Evolutionary conservation across 2,113 vertebrate genomes (phyloP).

Genomic region (Marmota flaviventris): DNA sequence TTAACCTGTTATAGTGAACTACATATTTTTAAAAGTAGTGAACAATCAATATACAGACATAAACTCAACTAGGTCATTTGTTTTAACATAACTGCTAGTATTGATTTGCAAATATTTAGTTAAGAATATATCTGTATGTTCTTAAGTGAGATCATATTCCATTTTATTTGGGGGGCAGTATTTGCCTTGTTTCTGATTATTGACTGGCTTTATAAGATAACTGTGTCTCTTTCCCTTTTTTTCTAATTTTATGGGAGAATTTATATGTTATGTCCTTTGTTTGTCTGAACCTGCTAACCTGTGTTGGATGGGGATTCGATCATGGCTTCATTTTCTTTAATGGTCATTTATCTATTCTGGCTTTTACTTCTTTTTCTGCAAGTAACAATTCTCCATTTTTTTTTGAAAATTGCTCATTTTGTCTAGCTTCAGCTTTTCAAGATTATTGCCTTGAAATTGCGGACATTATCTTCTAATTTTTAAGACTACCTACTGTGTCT

Average conservation of each 20-base stretch:
- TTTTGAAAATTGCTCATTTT: background rate
- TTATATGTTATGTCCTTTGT: background rate
- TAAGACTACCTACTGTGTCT: background rate
- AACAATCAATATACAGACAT: background rate
- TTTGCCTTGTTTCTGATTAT: constrained; percentile 26
- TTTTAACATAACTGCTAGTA: background rate
- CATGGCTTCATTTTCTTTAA: background rate
- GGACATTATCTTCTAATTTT: background rate
- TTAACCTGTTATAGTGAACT: background rate
- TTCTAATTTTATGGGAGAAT: background rate
- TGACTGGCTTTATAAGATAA: background rate
- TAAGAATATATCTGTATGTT: background rate
- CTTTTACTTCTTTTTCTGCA: background rate
- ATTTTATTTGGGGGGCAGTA: background rate
- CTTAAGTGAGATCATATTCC: background rate
- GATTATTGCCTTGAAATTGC: background rate
- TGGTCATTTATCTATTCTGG: background rate
- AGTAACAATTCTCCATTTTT: background rate
- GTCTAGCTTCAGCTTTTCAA: background rate
- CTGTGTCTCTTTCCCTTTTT: background rate
- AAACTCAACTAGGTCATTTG: background rate
- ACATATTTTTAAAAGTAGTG: background rate
- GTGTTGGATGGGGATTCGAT: background rate
- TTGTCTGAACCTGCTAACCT: background rate
- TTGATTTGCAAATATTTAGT: background rate